These are phyloP conservation scores for Haliclona indistincta DNA, from an alignment of 37 sponge, comb jelly and placozoan genomes.

Conservation along the genomic window DNA sequence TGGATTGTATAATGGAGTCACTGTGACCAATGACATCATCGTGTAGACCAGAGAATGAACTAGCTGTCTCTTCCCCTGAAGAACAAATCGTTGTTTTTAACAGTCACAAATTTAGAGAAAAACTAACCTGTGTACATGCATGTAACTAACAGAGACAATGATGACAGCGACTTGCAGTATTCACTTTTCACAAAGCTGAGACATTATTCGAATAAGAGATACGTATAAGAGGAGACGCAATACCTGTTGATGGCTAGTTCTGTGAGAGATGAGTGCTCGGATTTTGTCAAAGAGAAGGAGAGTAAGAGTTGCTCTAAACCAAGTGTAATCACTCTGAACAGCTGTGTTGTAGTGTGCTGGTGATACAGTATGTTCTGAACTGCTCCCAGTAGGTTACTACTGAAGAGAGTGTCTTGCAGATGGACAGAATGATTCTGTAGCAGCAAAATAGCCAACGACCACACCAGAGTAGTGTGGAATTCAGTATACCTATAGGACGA, in stretches of 20 bases:
- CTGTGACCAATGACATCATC: not conserved
- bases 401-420: constrained; percentile 31
- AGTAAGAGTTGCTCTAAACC: constrained; percentile 57
- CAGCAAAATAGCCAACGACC: constrained; percentile 33
- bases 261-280: constrained; percentile 21
- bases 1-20: constrained; percentile 46
- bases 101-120: not conserved
- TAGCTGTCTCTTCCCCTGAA: constrained; percentile 57
- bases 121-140: constrained; percentile 76
- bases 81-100: not conserved
- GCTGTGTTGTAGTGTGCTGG: constrained; percentile 29
- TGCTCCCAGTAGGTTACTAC: constrained; percentile 8
- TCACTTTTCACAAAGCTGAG: constrained; percentile 40
- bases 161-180: constrained; percentile 37
- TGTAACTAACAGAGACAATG: constrained; percentile 39
- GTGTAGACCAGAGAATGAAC: constrained; percentile 25
- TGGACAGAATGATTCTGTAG: constrained; percentile 39
- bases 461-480: constrained; percentile 9
- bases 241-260: constrained; percentile 42
- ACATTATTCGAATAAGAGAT: not conserved
- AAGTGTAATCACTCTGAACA: constrained; percentile 37
- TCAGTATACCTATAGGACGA: constrained; percentile 31
- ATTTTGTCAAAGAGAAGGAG: constrained; percentile 47
- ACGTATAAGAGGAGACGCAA: not conserved
- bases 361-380: constrained; percentile 17